Conservation (phyloP, 1,140 invertebrate species). For the Sogatella furcifera region DNA sequence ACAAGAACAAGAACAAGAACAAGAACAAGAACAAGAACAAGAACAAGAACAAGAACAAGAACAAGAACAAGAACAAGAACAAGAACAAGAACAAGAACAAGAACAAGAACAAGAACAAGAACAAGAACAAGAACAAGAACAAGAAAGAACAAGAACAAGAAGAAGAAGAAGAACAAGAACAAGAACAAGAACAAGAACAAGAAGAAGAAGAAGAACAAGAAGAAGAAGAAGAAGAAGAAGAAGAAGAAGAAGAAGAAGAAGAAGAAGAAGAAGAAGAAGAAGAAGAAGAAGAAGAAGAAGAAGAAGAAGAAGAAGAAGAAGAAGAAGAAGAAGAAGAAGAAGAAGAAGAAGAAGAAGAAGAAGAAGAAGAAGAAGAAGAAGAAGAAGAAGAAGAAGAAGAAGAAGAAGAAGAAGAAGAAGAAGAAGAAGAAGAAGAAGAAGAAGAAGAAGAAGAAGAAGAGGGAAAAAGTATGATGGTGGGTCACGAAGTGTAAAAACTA, state of each 20-base stretch:
- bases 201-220: constrained; percentile 5
- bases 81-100: too few relatives aligned
- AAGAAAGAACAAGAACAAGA: neutral
- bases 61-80: too few relatives aligned
- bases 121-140: too few relatives aligned
- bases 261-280: constrained; percentile 13
- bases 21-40: too few relatives aligned
- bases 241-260: constrained; percentile 12
- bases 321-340: too few relatives aligned
- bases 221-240: constrained; percentile 10
- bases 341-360: constrained; percentile 1
- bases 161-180: constrained; percentile 18
- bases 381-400: constrained; percentile 13
- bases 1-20: too few relatives aligned
- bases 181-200: constrained; percentile 10
- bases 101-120: too few relatives aligned
- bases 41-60: too few relatives aligned
- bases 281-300: neutral
- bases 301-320: neutral
- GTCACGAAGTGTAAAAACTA: neutral
- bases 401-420: neutral
- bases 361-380: constrained; percentile 12
- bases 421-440: neutral
- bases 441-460: too few relatives aligned
- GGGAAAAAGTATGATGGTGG: neutral